These are phyloP conservation scores for Eupithecia vulgata DNA, from an alignment of 2,888 invertebrate genomes.

Conservation along the genomic window DNA sequence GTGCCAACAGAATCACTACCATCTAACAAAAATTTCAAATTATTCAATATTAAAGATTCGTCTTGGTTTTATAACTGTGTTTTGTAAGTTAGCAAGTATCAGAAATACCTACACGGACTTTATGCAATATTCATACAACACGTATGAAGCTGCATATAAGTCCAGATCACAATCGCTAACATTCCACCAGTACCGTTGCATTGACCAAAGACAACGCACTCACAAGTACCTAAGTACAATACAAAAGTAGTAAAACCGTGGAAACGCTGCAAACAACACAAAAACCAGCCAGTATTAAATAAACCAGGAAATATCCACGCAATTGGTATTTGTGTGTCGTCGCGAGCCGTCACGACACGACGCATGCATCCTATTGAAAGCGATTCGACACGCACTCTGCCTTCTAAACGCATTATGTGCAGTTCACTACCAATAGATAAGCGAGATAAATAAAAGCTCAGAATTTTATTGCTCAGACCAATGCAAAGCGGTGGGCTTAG, in stretches of 20 bases:
- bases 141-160: background rate
- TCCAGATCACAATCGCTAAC: background rate
- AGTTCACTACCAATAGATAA: background rate
- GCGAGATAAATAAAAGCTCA: background rate
- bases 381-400: constrained; percentile 51
- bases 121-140: background rate
- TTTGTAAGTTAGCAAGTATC: no score
- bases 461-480: no score
- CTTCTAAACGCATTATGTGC: constrained; percentile 24
- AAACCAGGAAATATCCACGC: constrained; percentile 28
- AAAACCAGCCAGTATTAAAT: constrained; percentile 19
- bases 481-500: no score
- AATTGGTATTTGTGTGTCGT: constrained; percentile 28
- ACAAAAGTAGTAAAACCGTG: background rate
- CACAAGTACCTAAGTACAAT: background rate
- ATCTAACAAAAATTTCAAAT: no score
- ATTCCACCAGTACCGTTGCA: background rate
- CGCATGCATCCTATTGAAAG: constrained; percentile 46
- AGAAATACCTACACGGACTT: no score
- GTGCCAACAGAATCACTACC: no score
- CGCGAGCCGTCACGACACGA: constrained; percentile 29
- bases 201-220: background rate
- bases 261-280: background rate
- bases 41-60: no score
- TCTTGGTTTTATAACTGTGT: no score